Evolutionary conservation across 2,113 vertebrate genomes (phyloP).

Genomic region (Corvus hawaiiensis): DNA sequence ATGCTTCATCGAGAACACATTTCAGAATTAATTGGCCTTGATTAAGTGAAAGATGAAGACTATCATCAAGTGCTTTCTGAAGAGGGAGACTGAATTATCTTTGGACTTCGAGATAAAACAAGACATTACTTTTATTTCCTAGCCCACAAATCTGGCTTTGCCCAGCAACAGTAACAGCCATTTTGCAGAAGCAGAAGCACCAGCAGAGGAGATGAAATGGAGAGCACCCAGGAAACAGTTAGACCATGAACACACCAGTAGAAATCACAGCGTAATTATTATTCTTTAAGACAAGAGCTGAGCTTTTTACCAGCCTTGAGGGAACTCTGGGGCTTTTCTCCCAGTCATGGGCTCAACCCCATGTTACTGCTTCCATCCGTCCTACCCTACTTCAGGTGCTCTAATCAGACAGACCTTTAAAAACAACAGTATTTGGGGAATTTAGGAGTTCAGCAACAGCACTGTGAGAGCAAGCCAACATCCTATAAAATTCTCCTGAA

Average conservation of each 20-base stretch:
- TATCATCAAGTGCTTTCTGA: slow-evolving; percentile 50
- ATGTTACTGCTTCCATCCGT: neutral
- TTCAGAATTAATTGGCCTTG: slow-evolving; percentile 60
- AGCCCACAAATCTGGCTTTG: neutral
- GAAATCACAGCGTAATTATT: neutral
- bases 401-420: neutral
- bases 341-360: neutral
- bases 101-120: slow-evolving; percentile 36
- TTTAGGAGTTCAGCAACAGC: neutral
- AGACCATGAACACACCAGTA: neutral
- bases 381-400: neutral
- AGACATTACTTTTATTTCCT: slow-evolving; percentile 25
- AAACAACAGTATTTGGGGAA: neutral
- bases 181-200: neutral
- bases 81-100: slow-evolving; percentile 39
- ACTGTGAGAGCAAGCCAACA: neutral
- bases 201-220: neutral
- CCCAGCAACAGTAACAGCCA: slow-evolving; percentile 23
- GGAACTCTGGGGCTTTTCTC: neutral
- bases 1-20: slow-evolving; percentile 12
- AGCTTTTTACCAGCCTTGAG: neutral
- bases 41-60: slow-evolving; percentile 60
- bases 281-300: neutral
- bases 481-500: neutral
- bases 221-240: neutral